phyloP scores from a whole-genome alignment of 2,113 vertebrate genomes.

The Toxotes chatareus region DNA sequence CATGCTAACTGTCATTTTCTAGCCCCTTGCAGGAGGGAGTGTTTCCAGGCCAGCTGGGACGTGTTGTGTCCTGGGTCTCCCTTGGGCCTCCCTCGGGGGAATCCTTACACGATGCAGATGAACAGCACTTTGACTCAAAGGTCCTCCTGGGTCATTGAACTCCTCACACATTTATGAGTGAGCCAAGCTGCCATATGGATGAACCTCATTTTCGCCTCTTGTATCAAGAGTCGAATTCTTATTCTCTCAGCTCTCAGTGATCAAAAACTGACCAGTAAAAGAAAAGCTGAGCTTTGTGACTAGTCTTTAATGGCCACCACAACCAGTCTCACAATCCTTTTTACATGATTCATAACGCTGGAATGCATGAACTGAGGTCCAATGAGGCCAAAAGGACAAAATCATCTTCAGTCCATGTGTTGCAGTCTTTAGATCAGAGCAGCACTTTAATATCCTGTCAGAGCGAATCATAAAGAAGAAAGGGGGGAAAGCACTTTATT shows the following conservation, averaged over 20 bases:
- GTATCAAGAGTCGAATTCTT: not conserved
- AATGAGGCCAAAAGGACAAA: slow-evolving; percentile 3
- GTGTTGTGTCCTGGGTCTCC: not conserved
- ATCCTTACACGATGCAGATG: slow-evolving; percentile 20
- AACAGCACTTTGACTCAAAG: slow-evolving; percentile 24
- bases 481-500: not conserved
- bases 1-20: not conserved
- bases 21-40: not conserved
- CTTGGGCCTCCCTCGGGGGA: not conserved
- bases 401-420: slow-evolving; percentile 5
- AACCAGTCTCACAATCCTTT: not conserved
- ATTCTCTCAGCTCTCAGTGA: not conserved
- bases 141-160: slow-evolving; percentile 29
- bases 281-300: not conserved
- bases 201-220: slow-evolving; percentile 2
- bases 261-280: not conserved
- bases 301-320: not conserved
- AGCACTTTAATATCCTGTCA: slow-evolving; percentile 35
- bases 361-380: slow-evolving; percentile 6
- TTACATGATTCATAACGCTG: slow-evolving; percentile 13
- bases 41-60: slow-evolving; percentile 22
- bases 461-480: not conserved
- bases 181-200: slow-evolving; percentile 16
- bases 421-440: slow-evolving; percentile 1
- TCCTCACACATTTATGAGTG: slow-evolving; percentile 10